phyloP scores from a whole-genome alignment of 2,797 vertebrate species.

The Dermochelys coriacea region DNA sequence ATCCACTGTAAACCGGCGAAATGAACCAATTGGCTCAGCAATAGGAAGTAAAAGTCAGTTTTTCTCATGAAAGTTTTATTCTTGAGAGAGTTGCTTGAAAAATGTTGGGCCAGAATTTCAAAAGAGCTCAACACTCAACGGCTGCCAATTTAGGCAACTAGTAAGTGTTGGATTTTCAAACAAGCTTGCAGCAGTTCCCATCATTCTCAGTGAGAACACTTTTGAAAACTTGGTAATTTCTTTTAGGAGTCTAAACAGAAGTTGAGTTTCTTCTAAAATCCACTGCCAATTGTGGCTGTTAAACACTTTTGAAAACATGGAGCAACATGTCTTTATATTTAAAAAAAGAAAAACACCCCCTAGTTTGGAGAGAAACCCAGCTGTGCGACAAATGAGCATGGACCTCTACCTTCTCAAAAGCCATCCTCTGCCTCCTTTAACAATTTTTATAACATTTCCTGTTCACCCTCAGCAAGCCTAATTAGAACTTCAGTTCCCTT shows the following conservation, averaged over 20 bases:
- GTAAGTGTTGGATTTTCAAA: not conserved
- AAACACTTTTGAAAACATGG: not conserved
- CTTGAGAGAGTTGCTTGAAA: conserved; percentile 6
- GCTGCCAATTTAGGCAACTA: not conserved
- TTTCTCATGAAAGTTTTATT: conserved; percentile 23
- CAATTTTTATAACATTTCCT: not conserved
- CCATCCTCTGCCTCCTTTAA: not conserved
- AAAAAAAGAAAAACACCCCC: not conserved
- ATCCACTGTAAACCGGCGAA: not conserved
- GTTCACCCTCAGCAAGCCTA: not conserved
- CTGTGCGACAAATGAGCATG: not conserved
- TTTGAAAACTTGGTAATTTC: not conserved
- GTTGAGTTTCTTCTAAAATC: fast-evolving
- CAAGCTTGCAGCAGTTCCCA: fast-evolving
- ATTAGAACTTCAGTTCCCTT: not conserved
- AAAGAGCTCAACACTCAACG: not conserved
- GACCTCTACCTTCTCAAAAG: not conserved
- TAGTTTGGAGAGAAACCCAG: not conserved
- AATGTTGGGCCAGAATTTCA: conserved; percentile 1
- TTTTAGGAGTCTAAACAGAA: fast-evolving
- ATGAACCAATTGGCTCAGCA: conserved; percentile 42
- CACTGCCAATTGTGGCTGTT: fast-evolving
- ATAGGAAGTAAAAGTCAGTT: conserved; percentile 36
- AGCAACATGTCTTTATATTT: not conserved
- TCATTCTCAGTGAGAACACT: not conserved